These are phyloP conservation scores for Sisyra terminalis DNA, from an alignment of 2,888 invertebrate genomes.

Conservation along the genomic window DNA sequence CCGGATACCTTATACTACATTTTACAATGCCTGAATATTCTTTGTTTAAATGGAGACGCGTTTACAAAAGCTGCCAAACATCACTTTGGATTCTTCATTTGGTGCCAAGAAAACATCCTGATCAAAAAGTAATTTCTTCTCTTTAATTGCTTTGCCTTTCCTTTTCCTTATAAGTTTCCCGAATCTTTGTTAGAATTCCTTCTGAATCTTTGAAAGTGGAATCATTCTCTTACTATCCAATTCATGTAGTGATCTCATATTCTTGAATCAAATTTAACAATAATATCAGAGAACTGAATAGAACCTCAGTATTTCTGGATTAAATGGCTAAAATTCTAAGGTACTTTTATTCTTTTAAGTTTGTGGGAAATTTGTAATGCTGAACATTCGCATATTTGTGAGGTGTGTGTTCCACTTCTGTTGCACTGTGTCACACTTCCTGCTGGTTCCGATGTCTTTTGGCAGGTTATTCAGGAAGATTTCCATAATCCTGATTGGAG, in stretches of 20 bases:
- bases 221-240: too few relatives aligned
- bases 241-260: too few relatives aligned
- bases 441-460: conserved; percentile 88
- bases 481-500: conserved; percentile 86
- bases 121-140: conserved; percentile 59
- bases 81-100: conserved; percentile 82
- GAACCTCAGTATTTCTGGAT: background rate
- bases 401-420: conserved; percentile 79
- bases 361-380: conserved; percentile 87
- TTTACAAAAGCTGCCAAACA: conserved; percentile 71
- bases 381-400: conserved; percentile 85
- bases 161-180: too few relatives aligned
- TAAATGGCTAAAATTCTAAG: background rate
- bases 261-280: too few relatives aligned
- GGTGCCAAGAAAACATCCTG: conserved; percentile 89
- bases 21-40: conserved; percentile 76
- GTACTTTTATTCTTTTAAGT: conserved; percentile 44
- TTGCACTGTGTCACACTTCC: conserved; percentile 90
- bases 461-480: conserved; percentile 86
- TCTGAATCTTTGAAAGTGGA: too few relatives aligned
- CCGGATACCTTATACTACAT: conserved; percentile 89
- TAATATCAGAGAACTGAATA: background rate
- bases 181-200: too few relatives aligned
- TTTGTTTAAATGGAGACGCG: conserved; percentile 90
- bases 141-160: too few relatives aligned